A percentile compares a stretch with the other conserved stretches of the same genome.
Evolutionary conservation across 2,113 vertebrate species (phyloP).

Genomic region (rat (Rattus norvegicus)): GRCr8 NC_086026.1:100879001-100879500

Average conservation of each 20-base stretch:
- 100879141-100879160: background rate
- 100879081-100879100: background rate
- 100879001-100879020: slow-evolving; percentile 25
- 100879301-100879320: background rate
- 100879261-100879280: background rate
- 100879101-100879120: background rate
- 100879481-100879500: background rate
- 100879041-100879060: slow-evolving; percentile 32
- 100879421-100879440: background rate
- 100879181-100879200: background rate
- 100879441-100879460: background rate
- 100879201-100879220: slow-evolving; percentile 22
- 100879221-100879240: slow-evolving; percentile 23
- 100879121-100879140: background rate
- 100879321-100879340: background rate
- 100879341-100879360: background rate
- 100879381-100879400: background rate
- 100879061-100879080: background rate
- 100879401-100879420: background rate
- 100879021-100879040: slow-evolving; percentile 13
- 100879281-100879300: background rate
- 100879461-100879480: background rate
- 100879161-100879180: slow-evolving; percentile 17
- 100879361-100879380: background rate
- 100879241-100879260: background rate